phyloP scores from a whole-genome alignment of 2,888 invertebrate species.

The Drosophila paramelanica region DNA sequence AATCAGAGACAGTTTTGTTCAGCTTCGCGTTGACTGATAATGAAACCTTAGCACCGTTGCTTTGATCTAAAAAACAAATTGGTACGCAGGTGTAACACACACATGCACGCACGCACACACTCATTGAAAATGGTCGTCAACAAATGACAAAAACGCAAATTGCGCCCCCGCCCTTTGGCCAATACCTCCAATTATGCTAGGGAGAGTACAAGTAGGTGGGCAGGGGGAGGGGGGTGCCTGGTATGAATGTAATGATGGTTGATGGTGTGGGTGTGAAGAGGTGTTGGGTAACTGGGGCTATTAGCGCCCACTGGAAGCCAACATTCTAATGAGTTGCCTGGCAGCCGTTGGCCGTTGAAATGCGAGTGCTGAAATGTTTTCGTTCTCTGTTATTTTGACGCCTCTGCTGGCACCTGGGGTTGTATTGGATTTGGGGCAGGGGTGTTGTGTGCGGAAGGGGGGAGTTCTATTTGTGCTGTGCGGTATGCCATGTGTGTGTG shows the following conservation, averaged over 20 bases:
- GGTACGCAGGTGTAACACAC: slow-evolving; percentile 30
- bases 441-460: background rate
- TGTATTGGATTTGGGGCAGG: background rate
- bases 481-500: slow-evolving; percentile 20
- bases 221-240: background rate
- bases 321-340: slow-evolving; percentile 78
- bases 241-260: background rate
- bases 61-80: slow-evolving; percentile 67
- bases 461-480: background rate
- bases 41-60: slow-evolving; percentile 68
- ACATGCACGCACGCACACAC: slow-evolving; percentile 6
- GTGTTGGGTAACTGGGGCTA: slow-evolving; percentile 48
- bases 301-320: slow-evolving; percentile 59
- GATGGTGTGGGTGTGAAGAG: background rate
- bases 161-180: slow-evolving; percentile 3
- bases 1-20: slow-evolving; percentile 27
- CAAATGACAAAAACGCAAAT: slow-evolving; percentile 59
- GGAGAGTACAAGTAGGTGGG: background rate
- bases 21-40: slow-evolving; percentile 44
- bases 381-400: slow-evolving; percentile 71
- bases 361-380: slow-evolving; percentile 66
- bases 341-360: slow-evolving; percentile 70
- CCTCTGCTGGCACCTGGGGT: slow-evolving; percentile 23
- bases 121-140: slow-evolving; percentile 35
- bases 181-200: slow-evolving; percentile 64